Percentiles rank a stretch among this genome's conserved stretches.
phyloP scores from a whole-genome alignment of 2,888 invertebrate genomes.

The Allygus modestus region DNA sequence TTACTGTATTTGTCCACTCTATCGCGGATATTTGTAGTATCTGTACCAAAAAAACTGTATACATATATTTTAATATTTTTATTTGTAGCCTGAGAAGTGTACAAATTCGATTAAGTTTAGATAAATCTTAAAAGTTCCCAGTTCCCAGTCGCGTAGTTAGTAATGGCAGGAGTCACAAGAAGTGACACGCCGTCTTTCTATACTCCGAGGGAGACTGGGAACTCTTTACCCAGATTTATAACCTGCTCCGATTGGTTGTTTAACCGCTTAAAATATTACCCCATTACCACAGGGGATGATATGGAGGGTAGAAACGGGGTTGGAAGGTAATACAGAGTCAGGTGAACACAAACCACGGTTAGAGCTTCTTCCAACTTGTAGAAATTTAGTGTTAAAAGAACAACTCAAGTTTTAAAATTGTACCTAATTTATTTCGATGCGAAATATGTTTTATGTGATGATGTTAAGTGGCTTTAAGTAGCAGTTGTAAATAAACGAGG shows the following conservation, averaged over 20 bases:
- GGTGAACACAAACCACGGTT: not conserved
- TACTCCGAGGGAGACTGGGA: constrained; percentile 1
- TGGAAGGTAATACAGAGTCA: not conserved
- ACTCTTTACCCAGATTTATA: constrained; percentile 35
- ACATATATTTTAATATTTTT: no score
- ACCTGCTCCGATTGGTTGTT: constrained; percentile 11
- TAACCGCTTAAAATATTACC: constrained; percentile 30
- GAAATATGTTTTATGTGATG: not conserved
- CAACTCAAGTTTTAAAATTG: no score
- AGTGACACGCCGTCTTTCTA: not conserved
- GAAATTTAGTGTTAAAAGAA: no score
- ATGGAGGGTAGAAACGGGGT: not conserved
- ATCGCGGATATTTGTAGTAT: no score
- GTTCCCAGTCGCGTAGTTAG: not conserved
- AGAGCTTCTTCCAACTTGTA: not conserved
- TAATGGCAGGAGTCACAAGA: not conserved
- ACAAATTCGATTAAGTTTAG: no score
- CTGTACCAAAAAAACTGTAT: no score
- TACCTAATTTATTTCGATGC: no score
- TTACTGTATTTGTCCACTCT: no score
- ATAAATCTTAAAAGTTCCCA: no score
- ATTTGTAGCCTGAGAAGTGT: no score
- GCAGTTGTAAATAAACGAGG: not conserved
- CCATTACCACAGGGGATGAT: constrained; percentile 29
- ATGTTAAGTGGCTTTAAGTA: not conserved